Base-by-base conservation (phyloP, 2,888 invertebrate species). In the Heteromurus nitidus region DNA sequence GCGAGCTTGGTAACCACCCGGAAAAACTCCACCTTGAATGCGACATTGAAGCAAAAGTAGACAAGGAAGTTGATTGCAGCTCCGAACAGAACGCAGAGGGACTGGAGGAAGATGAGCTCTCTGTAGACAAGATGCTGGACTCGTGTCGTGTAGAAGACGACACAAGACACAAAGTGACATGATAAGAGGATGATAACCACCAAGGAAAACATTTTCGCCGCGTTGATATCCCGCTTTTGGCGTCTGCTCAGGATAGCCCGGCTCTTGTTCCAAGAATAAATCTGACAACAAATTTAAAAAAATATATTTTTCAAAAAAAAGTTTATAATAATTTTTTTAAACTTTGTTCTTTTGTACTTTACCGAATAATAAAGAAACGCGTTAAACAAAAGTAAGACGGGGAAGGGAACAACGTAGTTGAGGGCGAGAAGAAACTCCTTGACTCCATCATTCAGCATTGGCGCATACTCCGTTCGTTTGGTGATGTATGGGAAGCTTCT, bases 321-420 rank as follows among this genome's bases (percentile, higher is more conserved):
- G n/a, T 50, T 11, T 13, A n/a, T 18, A 50, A 50, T 13, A 13
- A n/a, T 5, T 11, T 50, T 5, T 50, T 50, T 5, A n/a, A 13
- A n/a, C n/a, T 18, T 13, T 50, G n/a, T 13, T 5, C 11, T n/a
- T 31, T n/a, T 1, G 13, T 36, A 9, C 7, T 20, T 70, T 64
- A 79, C 79, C 72, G 72, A 64, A 55, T 79, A 72, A 55, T 79
- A 72, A 11, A 79, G 58, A 18, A 79, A 13, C 3, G 13, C 3
- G 22, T 79, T 79, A 18, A 72, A 79, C 3, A 79, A 1, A 9
- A 79, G 3, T 1, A 79, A 47, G 1, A 79, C n/a, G 1, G 79
- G 79, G 31, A 79, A 65, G 7, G 79, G 79, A 0, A 62, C 72
- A 11, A 79, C 72, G n/a, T 53, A 79, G 13, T 79, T 64, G 13